Percentiles rank a stretch among this genome's conserved stretches.
Conservation (phyloP, 2,113 vertebrate genomes). For the Otocyon megalotis region DNA sequence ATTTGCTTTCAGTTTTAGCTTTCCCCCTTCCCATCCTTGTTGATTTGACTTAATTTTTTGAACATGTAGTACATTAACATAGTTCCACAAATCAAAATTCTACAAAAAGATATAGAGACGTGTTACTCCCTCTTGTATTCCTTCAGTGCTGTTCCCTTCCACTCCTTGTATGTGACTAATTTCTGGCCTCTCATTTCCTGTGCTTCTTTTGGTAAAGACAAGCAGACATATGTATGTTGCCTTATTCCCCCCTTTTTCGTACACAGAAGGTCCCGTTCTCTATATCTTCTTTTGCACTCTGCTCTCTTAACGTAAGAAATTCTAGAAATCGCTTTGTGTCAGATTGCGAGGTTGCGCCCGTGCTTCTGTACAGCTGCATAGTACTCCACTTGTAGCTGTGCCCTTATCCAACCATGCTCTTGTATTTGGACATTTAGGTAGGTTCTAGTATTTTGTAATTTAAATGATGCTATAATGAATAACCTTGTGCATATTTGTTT, state of each 20-base stretch:
- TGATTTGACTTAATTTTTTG: background rate
- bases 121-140: background rate
- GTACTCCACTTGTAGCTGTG: background rate
- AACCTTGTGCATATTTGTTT: constrained; percentile 10
- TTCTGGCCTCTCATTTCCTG: background rate
- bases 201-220: background rate
- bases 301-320: background rate
- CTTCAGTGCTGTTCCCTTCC: background rate
- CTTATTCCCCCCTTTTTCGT: background rate
- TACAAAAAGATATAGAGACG: background rate
- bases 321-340: background rate
- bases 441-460: background rate
- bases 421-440: background rate
- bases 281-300: background rate
- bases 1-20: background rate
- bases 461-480: background rate
- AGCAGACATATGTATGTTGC: background rate
- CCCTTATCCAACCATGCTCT: background rate
- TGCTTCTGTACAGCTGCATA: background rate
- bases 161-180: background rate
- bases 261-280: background rate
- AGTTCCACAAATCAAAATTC: constrained; percentile 8
- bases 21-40: background rate
- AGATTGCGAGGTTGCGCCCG: background rate
- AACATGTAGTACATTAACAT: background rate